These are phyloP conservation scores for Torymus texanus DNA, from an alignment of 2,888 invertebrate species.

Conservation along the genomic window DNA sequence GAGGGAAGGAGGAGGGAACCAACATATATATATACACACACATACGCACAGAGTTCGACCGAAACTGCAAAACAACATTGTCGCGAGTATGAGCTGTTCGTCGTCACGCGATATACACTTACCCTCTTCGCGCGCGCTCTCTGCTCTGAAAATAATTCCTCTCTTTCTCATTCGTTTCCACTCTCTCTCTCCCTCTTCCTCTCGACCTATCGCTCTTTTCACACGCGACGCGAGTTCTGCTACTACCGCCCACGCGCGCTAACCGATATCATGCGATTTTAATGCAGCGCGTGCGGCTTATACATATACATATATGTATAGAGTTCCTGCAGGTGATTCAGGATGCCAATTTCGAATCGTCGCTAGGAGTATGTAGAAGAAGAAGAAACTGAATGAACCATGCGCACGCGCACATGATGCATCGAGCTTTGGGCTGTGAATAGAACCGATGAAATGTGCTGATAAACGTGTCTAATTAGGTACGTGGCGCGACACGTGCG, in stretches of 20 bases:
- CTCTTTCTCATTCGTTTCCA: background rate
- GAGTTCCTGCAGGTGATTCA: conserved; percentile 39
- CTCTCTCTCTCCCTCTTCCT: background rate
- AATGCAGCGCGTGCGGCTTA: no score
- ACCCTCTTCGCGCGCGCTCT: background rate
- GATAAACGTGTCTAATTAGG: conserved; percentile 42
- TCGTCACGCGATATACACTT: background rate
- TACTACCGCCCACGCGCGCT: no score
- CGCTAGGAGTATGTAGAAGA: no score
- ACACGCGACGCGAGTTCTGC: background rate
- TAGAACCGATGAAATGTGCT: conserved; percentile 27
- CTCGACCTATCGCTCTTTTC: background rate
- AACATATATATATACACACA: background rate
- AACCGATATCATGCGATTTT: background rate
- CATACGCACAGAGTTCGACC: no score
- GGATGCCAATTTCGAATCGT: conserved; percentile 34
- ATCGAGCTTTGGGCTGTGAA: background rate
- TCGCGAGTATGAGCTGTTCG: background rate
- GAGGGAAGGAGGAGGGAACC: no score
- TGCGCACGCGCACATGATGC: background rate
- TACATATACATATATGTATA: background rate
- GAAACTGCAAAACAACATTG: background rate
- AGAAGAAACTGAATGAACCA: conserved; percentile 29
- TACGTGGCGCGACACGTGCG: background rate
- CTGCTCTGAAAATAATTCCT: conserved; percentile 35